Evolutionary conservation across 2,113 vertebrate species (phyloP).

Genomic region (Paramisgurnus dabryanus): DNA sequence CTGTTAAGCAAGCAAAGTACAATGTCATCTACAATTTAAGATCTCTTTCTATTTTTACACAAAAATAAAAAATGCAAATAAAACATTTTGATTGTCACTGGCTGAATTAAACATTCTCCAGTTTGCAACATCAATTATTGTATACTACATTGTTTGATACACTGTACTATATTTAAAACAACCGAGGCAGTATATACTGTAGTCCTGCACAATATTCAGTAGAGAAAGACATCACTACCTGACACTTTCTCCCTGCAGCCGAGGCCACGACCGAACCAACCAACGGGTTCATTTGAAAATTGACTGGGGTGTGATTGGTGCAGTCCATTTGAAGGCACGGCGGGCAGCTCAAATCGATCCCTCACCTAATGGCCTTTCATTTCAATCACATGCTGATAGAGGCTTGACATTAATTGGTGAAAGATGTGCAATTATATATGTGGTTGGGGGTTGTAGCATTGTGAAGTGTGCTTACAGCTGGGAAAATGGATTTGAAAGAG

Average conservation of each 20-base stretch:
- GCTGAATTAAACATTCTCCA: too few species aligned
- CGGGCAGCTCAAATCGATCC: conserved; percentile 1
- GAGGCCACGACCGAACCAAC: conserved; percentile 50
- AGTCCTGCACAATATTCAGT: not conserved
- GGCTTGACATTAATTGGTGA: conserved; percentile 78
- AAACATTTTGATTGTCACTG: too few species aligned
- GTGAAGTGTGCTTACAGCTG: conserved; percentile 24
- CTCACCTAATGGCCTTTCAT: conserved; percentile 40
- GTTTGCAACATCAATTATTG: too few species aligned
- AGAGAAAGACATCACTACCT: not conserved
- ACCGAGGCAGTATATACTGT: not conserved
- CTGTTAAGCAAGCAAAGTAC: too few species aligned
- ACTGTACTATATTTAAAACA: not conserved
- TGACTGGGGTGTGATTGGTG: conserved; percentile 71
- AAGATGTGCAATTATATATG: conserved; percentile 63
- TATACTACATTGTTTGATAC: not conserved
- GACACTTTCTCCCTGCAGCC: conserved; percentile 35
- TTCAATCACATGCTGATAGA: conserved; percentile 70
- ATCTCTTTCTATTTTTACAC: too few species aligned
- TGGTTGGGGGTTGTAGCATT: conserved; percentile 40
- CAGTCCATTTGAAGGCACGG: conserved; percentile 56
- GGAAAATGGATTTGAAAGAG: conserved; percentile 40
- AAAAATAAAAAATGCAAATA: too few species aligned
- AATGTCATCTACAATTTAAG: too few species aligned
- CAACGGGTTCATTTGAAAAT: conserved; percentile 77